phyloP scores from a whole-genome alignment of 2,888 invertebrate species.

The Papilio demoleus region DNA sequence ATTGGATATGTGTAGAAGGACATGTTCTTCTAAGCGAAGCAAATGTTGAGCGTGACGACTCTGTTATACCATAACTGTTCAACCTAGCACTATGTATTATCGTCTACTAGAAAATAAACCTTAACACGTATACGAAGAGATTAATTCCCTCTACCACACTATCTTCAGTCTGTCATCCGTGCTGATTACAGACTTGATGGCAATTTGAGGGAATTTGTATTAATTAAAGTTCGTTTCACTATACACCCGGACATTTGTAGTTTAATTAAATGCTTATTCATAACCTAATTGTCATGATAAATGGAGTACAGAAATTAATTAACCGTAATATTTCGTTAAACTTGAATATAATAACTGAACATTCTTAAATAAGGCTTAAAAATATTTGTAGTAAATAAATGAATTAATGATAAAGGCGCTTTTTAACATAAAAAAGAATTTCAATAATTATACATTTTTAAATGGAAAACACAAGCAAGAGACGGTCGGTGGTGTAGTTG shows the following conservation, averaged over 20 bases:
- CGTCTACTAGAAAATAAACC: neutral
- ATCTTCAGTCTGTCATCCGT: neutral
- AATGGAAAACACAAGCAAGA: too few relatives aligned
- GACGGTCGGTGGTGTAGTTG: too few relatives aligned
- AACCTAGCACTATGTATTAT: neutral
- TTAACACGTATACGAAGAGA: neutral
- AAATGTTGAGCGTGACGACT: slow-evolving; percentile 8
- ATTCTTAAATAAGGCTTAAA: neutral
- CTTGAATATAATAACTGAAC: neutral
- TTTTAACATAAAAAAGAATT: too few relatives aligned
- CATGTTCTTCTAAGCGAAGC: slow-evolving; percentile 18
- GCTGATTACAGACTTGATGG: slow-evolving; percentile 9
- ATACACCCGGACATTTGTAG: neutral
- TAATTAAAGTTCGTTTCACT: slow-evolving; percentile 19
- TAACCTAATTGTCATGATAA: neutral
- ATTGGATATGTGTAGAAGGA: neutral
- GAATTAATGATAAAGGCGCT: too few relatives aligned
- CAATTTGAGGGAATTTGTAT: slow-evolving; percentile 21
- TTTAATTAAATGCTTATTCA: slow-evolving; percentile 13
- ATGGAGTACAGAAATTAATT: neutral
- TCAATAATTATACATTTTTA: too few relatives aligned
- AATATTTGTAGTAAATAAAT: too few relatives aligned
- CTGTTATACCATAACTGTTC: slow-evolving; percentile 16
- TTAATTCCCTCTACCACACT: neutral
- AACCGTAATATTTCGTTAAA: too few relatives aligned